A percentile compares a stretch with the other conserved stretches of the same genome.
Evolutionary conservation across 2,113 vertebrate species (phyloP).

Genomic region (Micromys minutus): DNA sequence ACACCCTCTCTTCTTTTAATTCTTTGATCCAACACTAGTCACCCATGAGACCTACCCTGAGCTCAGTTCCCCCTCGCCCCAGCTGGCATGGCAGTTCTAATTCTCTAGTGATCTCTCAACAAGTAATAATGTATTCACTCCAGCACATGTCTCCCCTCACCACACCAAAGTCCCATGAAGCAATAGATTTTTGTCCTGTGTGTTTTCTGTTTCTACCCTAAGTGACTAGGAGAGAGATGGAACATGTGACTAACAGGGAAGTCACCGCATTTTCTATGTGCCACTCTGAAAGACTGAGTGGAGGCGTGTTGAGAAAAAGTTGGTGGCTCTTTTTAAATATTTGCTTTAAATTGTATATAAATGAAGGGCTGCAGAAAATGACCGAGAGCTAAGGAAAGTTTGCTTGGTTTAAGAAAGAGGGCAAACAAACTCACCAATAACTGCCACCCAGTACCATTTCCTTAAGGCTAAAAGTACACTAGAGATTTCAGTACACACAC

Average conservation of each 20-base stretch:
- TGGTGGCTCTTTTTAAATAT: neutral
- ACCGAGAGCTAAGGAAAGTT: constrained; percentile 4
- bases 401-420: neutral
- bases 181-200: neutral
- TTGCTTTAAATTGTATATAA: neutral
- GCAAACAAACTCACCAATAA: neutral
- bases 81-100: neutral
- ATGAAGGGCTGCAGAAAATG: neutral
- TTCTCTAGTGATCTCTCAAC: neutral
- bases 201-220: neutral
- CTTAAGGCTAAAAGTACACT: constrained; percentile 1
- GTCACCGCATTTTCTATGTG: neutral
- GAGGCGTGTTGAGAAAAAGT: neutral
- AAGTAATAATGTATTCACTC: neutral
- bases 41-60: neutral
- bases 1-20: neutral
- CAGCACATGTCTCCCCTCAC: neutral
- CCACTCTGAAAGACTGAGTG: neutral
- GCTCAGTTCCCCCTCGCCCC: no score
- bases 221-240: neutral
- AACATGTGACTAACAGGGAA: neutral
- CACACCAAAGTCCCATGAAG: neutral
- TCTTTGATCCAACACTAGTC: neutral
- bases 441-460: neutral
- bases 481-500: constrained; percentile 15